Evolutionary conservation across 2,797 vertebrate genomes (phyloP).

Genomic region (Aphelocoma californica): DNA sequence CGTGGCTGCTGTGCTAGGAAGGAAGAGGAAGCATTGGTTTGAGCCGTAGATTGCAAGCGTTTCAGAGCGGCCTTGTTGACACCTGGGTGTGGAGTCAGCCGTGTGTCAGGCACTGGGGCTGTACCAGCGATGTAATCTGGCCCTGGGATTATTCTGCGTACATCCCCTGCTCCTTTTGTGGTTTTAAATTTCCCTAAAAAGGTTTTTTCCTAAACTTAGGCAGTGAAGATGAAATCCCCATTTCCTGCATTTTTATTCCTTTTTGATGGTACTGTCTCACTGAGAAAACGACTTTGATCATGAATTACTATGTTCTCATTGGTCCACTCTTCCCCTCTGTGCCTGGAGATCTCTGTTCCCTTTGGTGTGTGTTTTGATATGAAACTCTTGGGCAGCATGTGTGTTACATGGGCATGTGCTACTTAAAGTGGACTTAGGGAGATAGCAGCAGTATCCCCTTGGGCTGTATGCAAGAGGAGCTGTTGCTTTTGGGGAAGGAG

Average conservation of each 20-base stretch:
- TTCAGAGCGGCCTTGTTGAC: background rate
- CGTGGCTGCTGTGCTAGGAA: background rate
- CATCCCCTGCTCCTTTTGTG: constrained; percentile 23
- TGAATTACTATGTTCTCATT: background rate
- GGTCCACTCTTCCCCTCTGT: background rate
- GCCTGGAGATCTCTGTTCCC: background rate
- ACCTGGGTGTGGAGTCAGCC: background rate
- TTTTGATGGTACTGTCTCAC: background rate
- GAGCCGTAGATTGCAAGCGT: background rate
- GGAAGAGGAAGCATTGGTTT: constrained; percentile 15
- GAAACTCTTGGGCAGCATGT: background rate
- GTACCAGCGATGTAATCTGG: background rate
- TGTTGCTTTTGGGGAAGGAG: background rate
- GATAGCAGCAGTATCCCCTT: background rate
- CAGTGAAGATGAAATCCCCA: background rate
- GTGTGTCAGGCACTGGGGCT: background rate
- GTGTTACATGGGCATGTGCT: background rate
- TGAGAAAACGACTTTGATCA: background rate
- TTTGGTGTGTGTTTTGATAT: background rate
- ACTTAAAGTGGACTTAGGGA: background rate
- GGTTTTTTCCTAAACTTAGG: background rate
- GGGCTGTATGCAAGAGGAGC: background rate
- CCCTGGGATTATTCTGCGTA: constrained; percentile 12
- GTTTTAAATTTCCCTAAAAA: constrained; percentile 46
- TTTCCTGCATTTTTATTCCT: background rate